Percentiles rank a stretch among this genome's conserved stretches.
Conservation (phyloP, 1,140 invertebrate genomes). For the Polypedilum vanderplanki region DNA sequence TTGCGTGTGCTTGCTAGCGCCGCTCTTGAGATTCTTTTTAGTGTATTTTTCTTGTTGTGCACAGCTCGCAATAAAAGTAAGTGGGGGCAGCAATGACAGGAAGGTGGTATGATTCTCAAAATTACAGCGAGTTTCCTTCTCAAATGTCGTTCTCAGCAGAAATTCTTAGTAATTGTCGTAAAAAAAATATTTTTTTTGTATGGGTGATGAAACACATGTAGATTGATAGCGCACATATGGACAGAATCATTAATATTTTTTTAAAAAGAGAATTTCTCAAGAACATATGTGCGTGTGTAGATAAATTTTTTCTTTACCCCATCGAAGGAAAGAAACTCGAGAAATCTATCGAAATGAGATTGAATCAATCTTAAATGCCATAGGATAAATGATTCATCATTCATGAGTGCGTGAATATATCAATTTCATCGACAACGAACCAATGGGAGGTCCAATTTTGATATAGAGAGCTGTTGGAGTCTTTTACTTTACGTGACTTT, state of each 20-base stretch:
- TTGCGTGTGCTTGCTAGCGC: no score
- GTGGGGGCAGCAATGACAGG: background rate
- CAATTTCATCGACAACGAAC: conserved; percentile 6
- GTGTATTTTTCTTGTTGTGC: no score
- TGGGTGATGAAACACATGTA: conserved; percentile 19
- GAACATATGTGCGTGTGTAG: background rate
- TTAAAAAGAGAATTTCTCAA: background rate
- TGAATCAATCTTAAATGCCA: background rate
- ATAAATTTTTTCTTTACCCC: background rate
- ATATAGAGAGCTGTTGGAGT: background rate
- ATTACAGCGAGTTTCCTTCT: background rate
- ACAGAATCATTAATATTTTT: conserved; percentile 15
- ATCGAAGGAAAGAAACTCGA: background rate
- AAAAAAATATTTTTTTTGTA: no score
- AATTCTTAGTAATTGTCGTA: no score
- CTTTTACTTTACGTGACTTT: conserved; percentile 15
- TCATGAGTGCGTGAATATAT: conserved; percentile 22
- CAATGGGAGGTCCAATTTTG: conserved; percentile 2
- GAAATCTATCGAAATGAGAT: background rate
- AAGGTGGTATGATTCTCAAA: background rate
- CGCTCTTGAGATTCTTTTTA: no score
- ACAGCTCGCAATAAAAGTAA: background rate
- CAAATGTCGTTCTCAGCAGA: no score
- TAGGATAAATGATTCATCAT: background rate
- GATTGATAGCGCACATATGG: conserved; percentile 13